phyloP scores from a whole-genome alignment of 1,140 invertebrate species.

The Diorhabda sublineata region DNA sequence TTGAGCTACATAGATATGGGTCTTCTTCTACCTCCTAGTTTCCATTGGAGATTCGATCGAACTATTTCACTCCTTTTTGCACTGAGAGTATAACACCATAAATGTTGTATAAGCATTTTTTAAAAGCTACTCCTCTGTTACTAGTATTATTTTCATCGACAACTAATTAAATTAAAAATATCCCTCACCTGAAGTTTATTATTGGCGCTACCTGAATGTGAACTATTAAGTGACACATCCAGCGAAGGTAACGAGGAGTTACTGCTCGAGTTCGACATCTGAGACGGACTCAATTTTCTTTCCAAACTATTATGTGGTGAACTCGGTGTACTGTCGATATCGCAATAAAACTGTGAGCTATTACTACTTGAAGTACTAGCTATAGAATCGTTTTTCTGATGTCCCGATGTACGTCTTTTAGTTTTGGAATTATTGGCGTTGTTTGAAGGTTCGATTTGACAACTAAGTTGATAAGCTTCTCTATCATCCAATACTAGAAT shows the following conservation, averaged over 20 bases:
- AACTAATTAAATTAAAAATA: no score
- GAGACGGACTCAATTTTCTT: conserved; percentile 65
- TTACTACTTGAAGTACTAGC: conserved; percentile 84
- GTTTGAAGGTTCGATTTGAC: conserved; percentile 75
- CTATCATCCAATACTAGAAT: conserved; percentile 84
- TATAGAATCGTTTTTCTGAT: conserved; percentile 87
- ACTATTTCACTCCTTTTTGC: no score
- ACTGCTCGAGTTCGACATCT: conserved; percentile 73
- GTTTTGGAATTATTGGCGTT: conserved; percentile 42
- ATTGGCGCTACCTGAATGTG: conserved; percentile 48
- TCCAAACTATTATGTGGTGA: conserved; percentile 77
- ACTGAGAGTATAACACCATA: no score
- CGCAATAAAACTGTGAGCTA: conserved; percentile 80
- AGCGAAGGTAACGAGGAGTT: conserved; percentile 73
- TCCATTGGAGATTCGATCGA: no score
- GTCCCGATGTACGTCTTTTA: conserved; percentile 54
- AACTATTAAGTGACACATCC: conserved; percentile 66
- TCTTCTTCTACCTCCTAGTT: no score
- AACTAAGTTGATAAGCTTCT: conserved; percentile 87
- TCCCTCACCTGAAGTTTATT: conserved; percentile 45
- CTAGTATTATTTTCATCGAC: no score
- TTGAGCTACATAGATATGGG: no score
- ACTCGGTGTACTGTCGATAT: conserved; percentile 63
- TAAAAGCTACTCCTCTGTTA: no score
- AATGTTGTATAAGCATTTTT: no score